These are phyloP conservation scores for Melanotus villosus DNA, from an alignment of 2,888 invertebrate genomes.

Conservation along the genomic window DNA sequence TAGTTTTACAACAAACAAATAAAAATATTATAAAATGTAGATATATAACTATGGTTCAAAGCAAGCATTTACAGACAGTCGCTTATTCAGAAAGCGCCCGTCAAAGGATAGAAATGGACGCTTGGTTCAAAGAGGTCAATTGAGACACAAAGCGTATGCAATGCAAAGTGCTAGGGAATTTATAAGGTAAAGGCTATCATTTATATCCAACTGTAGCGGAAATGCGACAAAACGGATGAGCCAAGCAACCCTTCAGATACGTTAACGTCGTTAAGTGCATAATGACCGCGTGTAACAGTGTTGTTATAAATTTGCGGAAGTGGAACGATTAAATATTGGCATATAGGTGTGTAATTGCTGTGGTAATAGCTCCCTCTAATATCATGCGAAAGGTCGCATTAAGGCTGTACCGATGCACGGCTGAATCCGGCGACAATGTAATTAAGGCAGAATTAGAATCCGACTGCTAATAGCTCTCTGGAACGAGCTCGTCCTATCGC, in stretches of 20 bases:
- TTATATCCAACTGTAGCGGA: conserved; percentile 5
- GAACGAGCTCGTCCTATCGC: conserved; percentile 46
- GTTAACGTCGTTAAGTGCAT: conserved; percentile 34
- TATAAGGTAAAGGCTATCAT: conserved; percentile 17
- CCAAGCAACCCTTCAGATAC: conserved; percentile 14
- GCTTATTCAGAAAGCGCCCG: not conserved
- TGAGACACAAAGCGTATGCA: conserved; percentile 5
- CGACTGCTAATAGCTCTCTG: conserved; percentile 55
- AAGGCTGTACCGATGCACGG: conserved; percentile 54
- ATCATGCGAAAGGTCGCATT: conserved; percentile 66
- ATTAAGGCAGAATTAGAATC: conserved; percentile 66
- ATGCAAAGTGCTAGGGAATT: not conserved
- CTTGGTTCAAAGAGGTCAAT: not conserved
- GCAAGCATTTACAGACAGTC: too few species aligned
- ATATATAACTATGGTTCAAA: too few species aligned
- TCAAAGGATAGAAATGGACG: not conserved
- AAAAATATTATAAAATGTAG: too few species aligned
- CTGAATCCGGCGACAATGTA: conserved; percentile 65
- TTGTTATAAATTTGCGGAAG: conserved; percentile 46
- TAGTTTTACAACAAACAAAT: too few species aligned
- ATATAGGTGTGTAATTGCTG: conserved; percentile 63
- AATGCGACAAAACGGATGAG: conserved; percentile 13
- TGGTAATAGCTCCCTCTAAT: conserved; percentile 64
- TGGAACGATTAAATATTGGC: conserved; percentile 60
- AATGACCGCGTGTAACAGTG: conserved; percentile 39